Conservation (phyloP, 2,888 invertebrate species). For the Antitype chi region DNA sequence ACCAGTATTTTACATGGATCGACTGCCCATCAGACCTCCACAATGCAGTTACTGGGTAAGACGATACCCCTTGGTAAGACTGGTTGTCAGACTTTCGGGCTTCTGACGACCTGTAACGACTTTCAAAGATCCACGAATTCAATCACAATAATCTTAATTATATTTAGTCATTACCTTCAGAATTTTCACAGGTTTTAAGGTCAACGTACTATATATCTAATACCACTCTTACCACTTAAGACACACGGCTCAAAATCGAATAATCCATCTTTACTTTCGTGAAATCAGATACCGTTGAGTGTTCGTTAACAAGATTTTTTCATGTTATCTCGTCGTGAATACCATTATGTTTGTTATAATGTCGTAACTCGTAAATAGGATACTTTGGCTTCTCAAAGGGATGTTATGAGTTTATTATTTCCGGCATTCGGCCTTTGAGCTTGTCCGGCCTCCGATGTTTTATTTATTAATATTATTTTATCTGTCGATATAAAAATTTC, state of each 20-base stretch:
- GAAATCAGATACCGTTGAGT: constrained; percentile 66
- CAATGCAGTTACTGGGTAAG: too few species aligned
- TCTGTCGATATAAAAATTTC: constrained; percentile 46
- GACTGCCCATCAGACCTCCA: too few species aligned
- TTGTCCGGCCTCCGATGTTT: constrained; percentile 56
- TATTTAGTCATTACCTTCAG: constrained; percentile 38
- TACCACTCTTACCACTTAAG: constrained; percentile 9
- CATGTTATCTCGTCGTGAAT: constrained; percentile 64
- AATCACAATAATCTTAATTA: constrained; percentile 45
- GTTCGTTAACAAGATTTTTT: constrained; percentile 65
- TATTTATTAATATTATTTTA: constrained; percentile 55
- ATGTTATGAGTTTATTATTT: constrained; percentile 69
- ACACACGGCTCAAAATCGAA: constrained; percentile 44
- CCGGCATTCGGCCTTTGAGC: constrained; percentile 66
- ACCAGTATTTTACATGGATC: too few species aligned
- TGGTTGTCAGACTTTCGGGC: too few species aligned
- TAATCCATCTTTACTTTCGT: constrained; percentile 32
- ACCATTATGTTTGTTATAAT: constrained; percentile 64
- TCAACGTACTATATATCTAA: background rate
- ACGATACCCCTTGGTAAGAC: too few species aligned
- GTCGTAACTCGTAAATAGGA: constrained; percentile 66
- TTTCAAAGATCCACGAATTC: background rate
- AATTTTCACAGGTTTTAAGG: constrained; percentile 27
- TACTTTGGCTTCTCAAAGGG: constrained; percentile 65
- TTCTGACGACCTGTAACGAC: too few species aligned